Evolutionary conservation across 2,113 vertebrate species (phyloP), one percentile per base, ranked within the genome.

Genomic region (Percopsis transmontana): DNA sequence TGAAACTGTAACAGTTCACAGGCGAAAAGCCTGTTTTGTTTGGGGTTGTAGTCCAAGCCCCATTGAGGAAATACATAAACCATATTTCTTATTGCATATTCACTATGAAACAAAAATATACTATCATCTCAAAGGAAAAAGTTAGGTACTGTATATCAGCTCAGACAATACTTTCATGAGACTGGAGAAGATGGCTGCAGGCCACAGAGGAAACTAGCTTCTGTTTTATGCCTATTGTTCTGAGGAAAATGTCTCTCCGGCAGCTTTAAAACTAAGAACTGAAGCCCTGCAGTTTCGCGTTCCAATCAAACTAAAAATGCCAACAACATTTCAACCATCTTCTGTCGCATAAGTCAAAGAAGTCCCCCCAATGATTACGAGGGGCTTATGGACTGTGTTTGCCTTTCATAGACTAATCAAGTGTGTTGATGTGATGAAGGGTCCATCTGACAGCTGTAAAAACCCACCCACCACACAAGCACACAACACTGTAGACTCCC

Each of bases 141-240:
- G 63, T 85, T 68, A 85, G 72, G 61, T 84, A 73, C 73, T 79
- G 78, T 84, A 15, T 68, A 69, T 69, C 58, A 45, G 66, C 62
- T 12, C 56, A 76, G 68, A 68, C 58, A 68, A 64, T 80, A 74
- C 66, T 83, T 73, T 77, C 72, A 38, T 65, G 55, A 80, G 73
- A 23, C 41, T 60, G 65, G 57, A 70, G 63, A 52, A 42, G 54
- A 71, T 27, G 73, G 74, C 66, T 54, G 62, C 54, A 73, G 71
- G 70, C 68, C 60, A 18, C 74, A 45, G 62, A 67, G 57, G 56
- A 61, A 78, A 40, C 27, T 20, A 72, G 70, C 68, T 63, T 61
- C 79, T 84, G 80, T 87, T 86, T 84, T 61, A 45, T 39, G 61
- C 41, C 24, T 41, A 54, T 51, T 61, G 51, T 47, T 77, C 38